Conservation (phyloP, 2,797 vertebrate genomes). For the Pipistrellus kuhlii region DNA sequence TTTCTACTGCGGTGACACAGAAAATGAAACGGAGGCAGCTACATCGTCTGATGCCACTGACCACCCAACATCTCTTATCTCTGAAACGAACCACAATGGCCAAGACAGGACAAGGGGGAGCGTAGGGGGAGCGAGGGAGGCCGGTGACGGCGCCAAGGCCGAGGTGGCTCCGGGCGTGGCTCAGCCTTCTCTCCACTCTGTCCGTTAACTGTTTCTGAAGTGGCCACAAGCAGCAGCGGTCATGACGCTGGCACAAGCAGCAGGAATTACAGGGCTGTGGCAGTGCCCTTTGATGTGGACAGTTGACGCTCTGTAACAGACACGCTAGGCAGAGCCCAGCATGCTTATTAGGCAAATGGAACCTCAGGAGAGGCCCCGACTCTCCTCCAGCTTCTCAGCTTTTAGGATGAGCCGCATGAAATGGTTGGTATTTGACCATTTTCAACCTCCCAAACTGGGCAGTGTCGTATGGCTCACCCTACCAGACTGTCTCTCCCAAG, state of each 20-base stretch:
- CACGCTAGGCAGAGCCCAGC: background rate
- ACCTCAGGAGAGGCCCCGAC: background rate
- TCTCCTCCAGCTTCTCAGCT: background rate
- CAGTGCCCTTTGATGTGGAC: background rate
- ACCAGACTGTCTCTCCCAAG: background rate
- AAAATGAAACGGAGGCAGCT: conserved; percentile 28
- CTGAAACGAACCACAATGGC: background rate
- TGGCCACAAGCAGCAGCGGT: background rate
- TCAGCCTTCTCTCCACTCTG: background rate
- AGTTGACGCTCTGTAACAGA: background rate
- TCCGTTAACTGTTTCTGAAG: background rate
- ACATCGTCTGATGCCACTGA: background rate
- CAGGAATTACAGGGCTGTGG: background rate
- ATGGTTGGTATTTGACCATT: background rate
- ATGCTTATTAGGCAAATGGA: background rate
- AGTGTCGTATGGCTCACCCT: background rate
- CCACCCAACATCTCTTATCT: background rate
- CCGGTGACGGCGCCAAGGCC: no score
- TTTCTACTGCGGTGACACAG: conserved; percentile 7
- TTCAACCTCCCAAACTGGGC: background rate
- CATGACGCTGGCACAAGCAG: background rate
- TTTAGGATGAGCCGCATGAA: background rate
- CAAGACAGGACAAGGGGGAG: background rate
- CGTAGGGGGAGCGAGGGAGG: background rate
- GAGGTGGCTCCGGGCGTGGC: no score